Percentiles rank a stretch among this genome's conserved stretches.
Evolutionary conservation across 2,797 vertebrate genomes (phyloP).

Genomic region (Argya squamiceps): DNA sequence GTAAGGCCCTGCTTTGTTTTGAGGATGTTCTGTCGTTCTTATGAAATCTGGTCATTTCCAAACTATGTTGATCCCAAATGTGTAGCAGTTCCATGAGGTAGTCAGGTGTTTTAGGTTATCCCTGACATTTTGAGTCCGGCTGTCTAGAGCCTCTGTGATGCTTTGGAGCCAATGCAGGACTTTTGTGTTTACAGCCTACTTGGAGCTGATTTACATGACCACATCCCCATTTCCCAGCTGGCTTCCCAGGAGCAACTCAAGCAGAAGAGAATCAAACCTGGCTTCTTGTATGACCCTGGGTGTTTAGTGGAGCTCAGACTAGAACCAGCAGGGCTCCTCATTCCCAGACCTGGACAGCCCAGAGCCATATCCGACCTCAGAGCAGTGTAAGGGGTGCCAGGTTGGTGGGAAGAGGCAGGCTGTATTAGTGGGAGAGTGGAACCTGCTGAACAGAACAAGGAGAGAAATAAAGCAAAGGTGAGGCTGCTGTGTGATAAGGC

Average conservation of each 20-base stretch:
- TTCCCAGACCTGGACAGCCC: not conserved
- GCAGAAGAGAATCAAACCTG: not conserved
- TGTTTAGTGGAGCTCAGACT: not conserved
- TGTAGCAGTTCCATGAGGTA: not conserved
- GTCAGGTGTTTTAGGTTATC: not conserved
- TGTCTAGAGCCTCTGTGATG: not conserved
- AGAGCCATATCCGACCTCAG: accelerated
- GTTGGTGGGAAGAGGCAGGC: not conserved
- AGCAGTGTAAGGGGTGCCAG: not conserved
- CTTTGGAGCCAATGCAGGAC: not conserved
- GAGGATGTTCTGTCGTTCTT: not conserved
- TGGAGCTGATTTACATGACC: not conserved
- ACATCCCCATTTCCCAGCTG: not conserved
- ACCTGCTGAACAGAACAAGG: not conserved
- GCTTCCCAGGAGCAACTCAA: not conserved
- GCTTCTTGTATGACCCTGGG: accelerated
- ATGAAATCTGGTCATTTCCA: not conserved
- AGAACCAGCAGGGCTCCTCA: not conserved
- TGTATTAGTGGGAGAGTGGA: accelerated
- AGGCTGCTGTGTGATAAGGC: not conserved
- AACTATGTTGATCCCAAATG: not conserved
- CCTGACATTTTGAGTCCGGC: not conserved
- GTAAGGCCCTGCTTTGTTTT: accelerated
- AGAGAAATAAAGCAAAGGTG: not conserved
- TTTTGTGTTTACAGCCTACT: not conserved